Conservation (phyloP, 2,113 vertebrate species). For the Bagarius yarrelli region DNA sequence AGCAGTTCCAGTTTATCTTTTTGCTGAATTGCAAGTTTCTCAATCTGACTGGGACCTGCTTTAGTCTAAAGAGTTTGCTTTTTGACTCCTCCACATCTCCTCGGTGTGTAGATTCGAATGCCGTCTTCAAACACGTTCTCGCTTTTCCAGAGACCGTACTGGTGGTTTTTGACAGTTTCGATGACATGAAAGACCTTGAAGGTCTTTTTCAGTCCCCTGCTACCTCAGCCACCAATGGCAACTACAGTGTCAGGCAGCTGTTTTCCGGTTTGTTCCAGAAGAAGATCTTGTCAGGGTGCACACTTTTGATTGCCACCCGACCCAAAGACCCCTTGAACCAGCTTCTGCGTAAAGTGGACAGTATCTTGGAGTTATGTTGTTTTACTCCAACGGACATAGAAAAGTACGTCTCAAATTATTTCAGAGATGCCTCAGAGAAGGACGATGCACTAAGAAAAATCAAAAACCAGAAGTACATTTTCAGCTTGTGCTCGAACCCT, state of each 20-base stretch:
- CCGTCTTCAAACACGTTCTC: slow-evolving; percentile 74
- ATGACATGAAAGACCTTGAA: slow-evolving; percentile 77
- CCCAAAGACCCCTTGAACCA: slow-evolving; percentile 76
- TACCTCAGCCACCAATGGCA: slow-evolving; percentile 49
- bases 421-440: slow-evolving; percentile 55
- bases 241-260: slow-evolving; percentile 70
- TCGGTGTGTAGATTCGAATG: slow-evolving; percentile 54
- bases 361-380: slow-evolving; percentile 76
- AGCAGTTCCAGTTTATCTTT: slow-evolving; percentile 86
- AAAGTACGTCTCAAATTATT: slow-evolving; percentile 73
- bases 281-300: slow-evolving; percentile 80
- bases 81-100: slow-evolving; percentile 64
- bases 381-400: slow-evolving; percentile 76
- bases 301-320: slow-evolving; percentile 78
- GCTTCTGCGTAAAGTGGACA: slow-evolving; percentile 75
- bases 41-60: slow-evolving; percentile 59
- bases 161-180: slow-evolving; percentile 87
- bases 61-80: slow-evolving; percentile 77
- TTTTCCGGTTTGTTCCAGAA: slow-evolving; percentile 82
- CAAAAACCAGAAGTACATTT: slow-evolving; percentile 66
- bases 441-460: slow-evolving; percentile 64
- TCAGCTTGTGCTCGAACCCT: slow-evolving; percentile 80
- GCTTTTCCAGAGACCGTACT: slow-evolving; percentile 77
- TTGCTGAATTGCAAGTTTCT: slow-evolving; percentile 74
- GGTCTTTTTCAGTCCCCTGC: slow-evolving; percentile 59